Conservation (phyloP, 2,113 vertebrate species). For the Apodemus speciosus region DNA sequence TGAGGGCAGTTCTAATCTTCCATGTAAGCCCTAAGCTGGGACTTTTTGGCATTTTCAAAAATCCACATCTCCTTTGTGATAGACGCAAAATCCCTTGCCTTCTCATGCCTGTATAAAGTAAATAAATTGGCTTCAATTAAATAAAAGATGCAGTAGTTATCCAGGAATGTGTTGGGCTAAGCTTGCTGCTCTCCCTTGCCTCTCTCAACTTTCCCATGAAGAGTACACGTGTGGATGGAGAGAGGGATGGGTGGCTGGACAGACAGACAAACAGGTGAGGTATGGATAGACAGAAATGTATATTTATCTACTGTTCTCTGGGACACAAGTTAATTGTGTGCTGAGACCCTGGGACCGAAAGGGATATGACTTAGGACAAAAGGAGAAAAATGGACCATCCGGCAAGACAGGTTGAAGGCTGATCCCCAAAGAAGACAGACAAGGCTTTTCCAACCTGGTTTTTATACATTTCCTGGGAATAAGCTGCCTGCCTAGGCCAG, state of each 20-base stretch:
- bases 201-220: not conserved
- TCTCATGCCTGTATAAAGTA: not conserved
- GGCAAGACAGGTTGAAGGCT: not conserved
- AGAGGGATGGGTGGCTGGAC: not conserved
- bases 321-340: not conserved
- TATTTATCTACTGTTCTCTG: not conserved
- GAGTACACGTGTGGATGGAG: not conserved
- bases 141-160: not conserved
- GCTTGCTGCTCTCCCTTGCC: not conserved
- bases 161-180: not conserved
- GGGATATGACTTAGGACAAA: not conserved
- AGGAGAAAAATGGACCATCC: not conserved
- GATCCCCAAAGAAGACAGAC: not conserved
- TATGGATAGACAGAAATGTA: not conserved
- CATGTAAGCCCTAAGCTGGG: conserved; percentile 23
- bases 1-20: not conserved
- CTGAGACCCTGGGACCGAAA: not conserved
- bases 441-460: not conserved
- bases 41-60: not conserved
- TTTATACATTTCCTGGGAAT: not conserved
- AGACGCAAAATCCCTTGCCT: not conserved
- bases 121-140: conserved; percentile 15
- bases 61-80: not conserved
- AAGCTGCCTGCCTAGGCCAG: not conserved
- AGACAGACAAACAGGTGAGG: not conserved